Percentiles rank a stretch among this genome's conserved stretches.
phyloP scores from a whole-genome alignment of 64 coral and sea anemone genomes.

The Stichodactyla helianthus region DNA sequence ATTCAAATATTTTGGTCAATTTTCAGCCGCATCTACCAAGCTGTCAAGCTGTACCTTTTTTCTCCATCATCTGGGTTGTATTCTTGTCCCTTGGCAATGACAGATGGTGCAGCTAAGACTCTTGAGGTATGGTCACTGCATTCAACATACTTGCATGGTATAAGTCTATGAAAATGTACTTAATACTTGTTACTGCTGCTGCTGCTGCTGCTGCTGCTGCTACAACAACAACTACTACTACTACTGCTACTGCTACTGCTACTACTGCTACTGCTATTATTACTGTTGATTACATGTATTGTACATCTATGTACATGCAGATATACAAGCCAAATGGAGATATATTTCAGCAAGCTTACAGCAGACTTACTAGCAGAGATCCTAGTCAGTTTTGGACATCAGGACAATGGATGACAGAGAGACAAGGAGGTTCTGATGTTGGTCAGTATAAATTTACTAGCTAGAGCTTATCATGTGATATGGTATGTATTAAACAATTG shows the following conservation, averaged over 20 bases:
- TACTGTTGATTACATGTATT: not conserved
- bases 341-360: constrained; percentile 49
- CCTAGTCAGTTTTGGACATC: constrained; percentile 88
- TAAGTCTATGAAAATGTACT: too few species aligned
- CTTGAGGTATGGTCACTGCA: constrained; percentile 52
- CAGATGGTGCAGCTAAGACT: constrained; percentile 88
- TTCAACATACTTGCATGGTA: too few species aligned
- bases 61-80: constrained; percentile 87
- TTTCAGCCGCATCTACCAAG: constrained; percentile 77
- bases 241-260: too few species aligned
- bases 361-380: constrained; percentile 51
- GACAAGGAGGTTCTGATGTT: constrained; percentile 90
- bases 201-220: too few species aligned
- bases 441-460: constrained; percentile 27
- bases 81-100: constrained; percentile 95
- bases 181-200: too few species aligned
- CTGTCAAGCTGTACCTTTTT: constrained; percentile 73
- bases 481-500: too few species aligned
- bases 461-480: too few species aligned
- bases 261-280: not conserved
- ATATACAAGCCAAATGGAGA: constrained; percentile 12
- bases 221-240: too few species aligned
- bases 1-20: not conserved
- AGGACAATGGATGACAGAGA: constrained; percentile 96
- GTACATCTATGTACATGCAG: not conserved